Evolutionary conservation across 2,113 vertebrate genomes (phyloP).

Genomic region (Pachyramphus minor): DNA sequence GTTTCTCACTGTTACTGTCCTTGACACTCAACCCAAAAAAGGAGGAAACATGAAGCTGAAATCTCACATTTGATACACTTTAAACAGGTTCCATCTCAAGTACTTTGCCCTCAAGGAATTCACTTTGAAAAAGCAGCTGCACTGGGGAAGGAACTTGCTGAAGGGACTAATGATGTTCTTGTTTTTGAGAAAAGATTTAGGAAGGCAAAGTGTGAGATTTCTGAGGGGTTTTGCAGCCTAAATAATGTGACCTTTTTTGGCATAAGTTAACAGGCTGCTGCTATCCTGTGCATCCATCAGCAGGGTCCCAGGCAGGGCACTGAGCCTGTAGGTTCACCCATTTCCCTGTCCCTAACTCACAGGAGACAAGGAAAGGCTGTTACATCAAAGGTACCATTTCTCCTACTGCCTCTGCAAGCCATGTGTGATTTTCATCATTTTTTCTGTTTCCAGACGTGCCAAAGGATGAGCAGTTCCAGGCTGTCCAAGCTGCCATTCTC

Average conservation of each 20-base stretch:
- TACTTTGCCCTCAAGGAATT: neutral
- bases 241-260: neutral
- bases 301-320: neutral
- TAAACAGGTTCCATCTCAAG: neutral
- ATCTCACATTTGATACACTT: neutral
- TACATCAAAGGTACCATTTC: neutral
- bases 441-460: conserved; percentile 75
- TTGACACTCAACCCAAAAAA: neutral
- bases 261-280: neutral
- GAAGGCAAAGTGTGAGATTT: neutral
- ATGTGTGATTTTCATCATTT: fast-evolving
- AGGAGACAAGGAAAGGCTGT: neutral
- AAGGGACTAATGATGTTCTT: neutral
- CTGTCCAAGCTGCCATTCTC: conserved; percentile 82
- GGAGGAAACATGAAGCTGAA: neutral
- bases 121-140: neutral
- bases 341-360: neutral
- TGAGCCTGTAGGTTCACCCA: neutral
- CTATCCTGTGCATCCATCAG: neutral
- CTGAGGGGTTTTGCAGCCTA: neutral
- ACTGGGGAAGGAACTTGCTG: neutral
- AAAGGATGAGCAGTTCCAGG: conserved; percentile 81
- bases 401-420: neutral
- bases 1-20: neutral
- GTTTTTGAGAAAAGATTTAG: neutral